Base-by-base conservation (phyloP, 2,113 vertebrate species). In the Chlamydotis undulata region DNA sequence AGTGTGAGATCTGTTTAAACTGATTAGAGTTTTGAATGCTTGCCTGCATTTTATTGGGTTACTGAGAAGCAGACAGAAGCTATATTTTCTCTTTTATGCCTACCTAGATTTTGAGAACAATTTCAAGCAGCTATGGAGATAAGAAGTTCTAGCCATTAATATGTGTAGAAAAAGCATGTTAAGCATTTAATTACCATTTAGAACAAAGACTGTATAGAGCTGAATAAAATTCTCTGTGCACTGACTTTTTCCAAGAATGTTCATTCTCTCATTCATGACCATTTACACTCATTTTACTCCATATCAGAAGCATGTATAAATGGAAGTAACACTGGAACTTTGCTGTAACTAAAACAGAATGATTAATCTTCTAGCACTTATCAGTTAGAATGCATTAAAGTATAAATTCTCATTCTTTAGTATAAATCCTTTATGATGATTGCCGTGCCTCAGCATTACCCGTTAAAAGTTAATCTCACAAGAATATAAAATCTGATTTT, bases 1-100 rank as follows among this genome's bases (percentile, higher is more conserved):
- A 52, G 33, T 92, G 81, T 94, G 93, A 91, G 93, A 92, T 93
- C 94, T 85, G 5, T 83, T 96, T 90, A 94, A 87, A 93, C 47
- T 93, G 86, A 94, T 87, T 80, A 89, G 76, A 64, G 26, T 91
- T 87, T 90, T 81, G 84, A 90, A 77, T 26, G 25, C 63, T 74
- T 83, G 92, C 73, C 65, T 91, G 24, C 49, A 18, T 95, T 87
- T 93, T 95, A 83, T 15, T 74, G 82, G 77, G 31, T 76, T 91
- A 69, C 57, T 93, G 63, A 80, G 65, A 82, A 75, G 31, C 5
- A 81, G 78, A 75, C 75, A 83, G 92, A 94, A 92, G 59, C 33
- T 83, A 10, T 93, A 76, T 87, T 81, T 90, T 77, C 41, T 47
- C 78, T 96, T 92, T 83, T 78, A 83, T 93, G 73, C 67, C 78